Evolutionary conservation across 1,140 invertebrate species (phyloP), one percentile per base, ranked within the genome.

Genomic region (Phortica variegata): DNA sequence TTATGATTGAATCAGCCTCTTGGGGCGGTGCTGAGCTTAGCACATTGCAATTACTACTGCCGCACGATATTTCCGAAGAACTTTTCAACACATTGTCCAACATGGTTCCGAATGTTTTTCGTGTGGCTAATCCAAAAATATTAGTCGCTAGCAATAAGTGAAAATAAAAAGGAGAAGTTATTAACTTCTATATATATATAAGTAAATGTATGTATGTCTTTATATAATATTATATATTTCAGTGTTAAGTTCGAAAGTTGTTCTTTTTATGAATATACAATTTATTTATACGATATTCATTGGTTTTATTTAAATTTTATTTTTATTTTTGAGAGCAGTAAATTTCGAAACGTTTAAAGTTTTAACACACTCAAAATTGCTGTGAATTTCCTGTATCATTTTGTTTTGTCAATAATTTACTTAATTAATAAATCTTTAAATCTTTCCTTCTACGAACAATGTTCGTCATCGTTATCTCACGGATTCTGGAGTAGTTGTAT

Each of bases 1-100:
- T 98, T 76, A 95, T 98, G 91, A 97, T 99, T 75, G 96, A 98
- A 81, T 95, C 95, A 83, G 87, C 91, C 5, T 91, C 89, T 1
- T 91, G 86, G 86, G 91, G 92, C 49, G 92, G 91, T 15, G 89
- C 92, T 10, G 91, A 95, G 73, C 83, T 95, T 19, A 74, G 65
- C 47, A 71, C 66, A n/a, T 52, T 81, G 32, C 77, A 79, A 65
- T 73, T 78, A 43, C 61, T 78, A 32, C 69, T 80, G 59, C 87
- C 86, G n/a, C 78, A 90, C 81, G 87, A 86, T 54, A 88, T 93
- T 70, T 90, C 90, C 2, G 89, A 90, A 56, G 88, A 90, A 63
- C 83, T 95, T 33, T 96, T 96, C 77, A 82, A 83, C 21, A 86
- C 86, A 15, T 78, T 96, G 41, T 89, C 92, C 2, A 84, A 84